Conservation (phyloP, 2,113 vertebrate genomes). For the Uropsilus gracilis region DNA sequence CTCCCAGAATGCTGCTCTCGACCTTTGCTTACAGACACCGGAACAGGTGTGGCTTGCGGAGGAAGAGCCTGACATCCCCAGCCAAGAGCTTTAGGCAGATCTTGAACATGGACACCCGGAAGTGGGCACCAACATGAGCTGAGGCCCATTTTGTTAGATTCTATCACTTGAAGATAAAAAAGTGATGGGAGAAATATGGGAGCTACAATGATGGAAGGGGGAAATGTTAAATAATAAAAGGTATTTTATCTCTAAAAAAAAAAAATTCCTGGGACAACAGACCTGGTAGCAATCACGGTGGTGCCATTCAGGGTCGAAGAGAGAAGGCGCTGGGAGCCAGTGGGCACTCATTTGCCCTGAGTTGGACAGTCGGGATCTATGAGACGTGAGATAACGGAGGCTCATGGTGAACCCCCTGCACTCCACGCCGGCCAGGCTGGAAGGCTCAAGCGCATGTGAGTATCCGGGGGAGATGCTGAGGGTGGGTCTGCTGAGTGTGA, state of each 20-base stretch:
- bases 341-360: fast-evolving
- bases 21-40: not conserved
- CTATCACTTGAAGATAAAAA: not conserved
- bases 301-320: not conserved
- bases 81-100: not conserved
- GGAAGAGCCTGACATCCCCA: fast-evolving
- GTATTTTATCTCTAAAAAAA: too few relatives aligned
- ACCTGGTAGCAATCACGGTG: not conserved
- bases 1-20: not conserved
- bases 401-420: fast-evolving
- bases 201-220: too few relatives aligned
- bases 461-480: not conserved
- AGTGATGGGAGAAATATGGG: too few relatives aligned
- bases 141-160: not conserved
- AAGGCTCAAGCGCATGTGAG: not conserved
- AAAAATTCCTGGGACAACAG: not conserved
- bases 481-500: fast-evolving
- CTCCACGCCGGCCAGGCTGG: too few relatives aligned
- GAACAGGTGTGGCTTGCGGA: too few relatives aligned
- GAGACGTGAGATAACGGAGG: not conserved
- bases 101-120: not conserved
- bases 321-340: not conserved
- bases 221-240: too few relatives aligned
- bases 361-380: fast-evolving
- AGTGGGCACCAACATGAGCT: not conserved